Base-by-base conservation (phyloP, 2,113 vertebrate species). In the Raja brachyura region DNA sequence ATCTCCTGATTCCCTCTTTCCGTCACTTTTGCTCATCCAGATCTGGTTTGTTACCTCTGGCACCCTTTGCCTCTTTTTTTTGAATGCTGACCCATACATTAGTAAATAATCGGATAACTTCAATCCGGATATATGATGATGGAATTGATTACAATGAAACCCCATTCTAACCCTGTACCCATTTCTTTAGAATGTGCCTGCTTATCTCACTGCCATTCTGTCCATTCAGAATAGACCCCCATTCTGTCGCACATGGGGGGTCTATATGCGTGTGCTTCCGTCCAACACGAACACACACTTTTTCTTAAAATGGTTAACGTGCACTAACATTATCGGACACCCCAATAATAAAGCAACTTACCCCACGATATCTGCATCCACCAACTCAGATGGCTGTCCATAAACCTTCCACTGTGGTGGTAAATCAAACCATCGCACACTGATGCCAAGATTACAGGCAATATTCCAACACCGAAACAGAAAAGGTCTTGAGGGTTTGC, bases 341-440 rank as follows among this genome's bases (percentile, higher is more conserved):
- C 18, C 22, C 18, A 73, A 20, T 73, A 33, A 88, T 73, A 33
- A 88, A 86, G 14, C 88, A 48, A 88, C 88, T 92, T 73, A 92
- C 88, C 88, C 59, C 88, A 70, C 88, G 61, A 61, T 48, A 18
- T 70, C 66, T 73, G 88, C 33, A 31, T 39, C 66, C 66, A 92
- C 66, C 33, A 92, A 33, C 39, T 25, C 33, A 92, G n/a, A 25
- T 66, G 31, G n/a, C 70, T 90, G 68, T 70, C 88, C 63, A 70
- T 90, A 33, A 90, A 90, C 11, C 33, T 68, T 39, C 31, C 31
- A 90, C 61, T 4, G 28, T 88, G n/a, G 28, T 16, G 8, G n/a
- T 66, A 22, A 39, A 90, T 22, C 63, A 70, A 70, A 68, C 31
- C 86, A 86, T 70, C 16, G 63, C 61, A 31, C 6, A 0, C 59